Percentiles rank a stretch among this genome's conserved stretches.
These are phyloP conservation scores for Pseudococcus jackbeardsleyi DNA, from an alignment of 2,888 invertebrate species.

Conservation along the genomic window DNA sequence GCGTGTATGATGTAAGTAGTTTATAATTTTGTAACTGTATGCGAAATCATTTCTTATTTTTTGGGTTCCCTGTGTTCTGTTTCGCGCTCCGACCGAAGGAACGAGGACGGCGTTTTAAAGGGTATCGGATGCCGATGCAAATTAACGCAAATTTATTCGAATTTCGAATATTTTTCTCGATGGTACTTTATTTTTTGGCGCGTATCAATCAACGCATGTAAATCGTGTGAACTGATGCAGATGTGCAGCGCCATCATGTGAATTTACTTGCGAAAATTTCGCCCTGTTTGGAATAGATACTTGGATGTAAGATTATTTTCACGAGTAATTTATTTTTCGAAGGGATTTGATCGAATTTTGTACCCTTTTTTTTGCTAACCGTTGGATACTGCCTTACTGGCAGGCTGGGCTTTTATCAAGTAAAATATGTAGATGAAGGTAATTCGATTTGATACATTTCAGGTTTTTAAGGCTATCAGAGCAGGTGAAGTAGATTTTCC, in stretches of 20 bases:
- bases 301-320: not conserved
- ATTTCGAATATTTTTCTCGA: conserved; percentile 42
- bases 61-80: not conserved
- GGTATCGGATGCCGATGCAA: conserved; percentile 34
- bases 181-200: conserved; percentile 31
- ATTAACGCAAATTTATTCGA: conserved; percentile 59
- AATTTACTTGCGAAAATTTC: conserved; percentile 22
- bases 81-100: too few species aligned
- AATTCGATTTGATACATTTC: too few species aligned
- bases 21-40: conserved; percentile 52
- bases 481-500: too few species aligned
- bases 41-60: conserved; percentile 35
- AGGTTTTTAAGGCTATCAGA: too few species aligned
- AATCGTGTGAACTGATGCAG: conserved; percentile 54
- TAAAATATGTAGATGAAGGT: too few species aligned
- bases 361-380: too few species aligned
- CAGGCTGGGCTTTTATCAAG: too few species aligned
- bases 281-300: not conserved
- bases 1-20: conserved; percentile 47
- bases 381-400: too few species aligned
- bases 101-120: not conserved
- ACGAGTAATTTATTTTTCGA: not conserved
- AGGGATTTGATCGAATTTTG: not conserved
- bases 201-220: conserved; percentile 30
- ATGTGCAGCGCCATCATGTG: not conserved